Evolutionary conservation across 2,888 invertebrate species (phyloP).

Genomic region (Pandemis heparana): DNA sequence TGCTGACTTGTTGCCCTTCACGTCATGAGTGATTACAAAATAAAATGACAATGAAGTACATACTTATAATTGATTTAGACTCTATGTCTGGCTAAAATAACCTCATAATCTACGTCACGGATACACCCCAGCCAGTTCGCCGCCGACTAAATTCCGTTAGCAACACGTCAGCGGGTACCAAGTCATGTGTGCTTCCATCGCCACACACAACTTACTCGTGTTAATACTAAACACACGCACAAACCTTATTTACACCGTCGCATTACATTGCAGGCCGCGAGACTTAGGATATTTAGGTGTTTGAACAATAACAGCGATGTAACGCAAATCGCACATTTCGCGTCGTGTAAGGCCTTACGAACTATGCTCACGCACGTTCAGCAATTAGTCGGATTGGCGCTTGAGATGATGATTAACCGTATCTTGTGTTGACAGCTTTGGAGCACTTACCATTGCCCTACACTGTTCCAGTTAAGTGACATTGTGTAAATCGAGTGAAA

Average conservation of each 20-base stretch:
- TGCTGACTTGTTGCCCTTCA: no score
- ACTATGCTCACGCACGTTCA: slow-evolving; percentile 12
- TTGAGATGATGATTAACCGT: slow-evolving; percentile 15
- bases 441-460: not conserved
- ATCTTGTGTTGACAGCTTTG: slow-evolving; percentile 37
- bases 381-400: slow-evolving; percentile 29
- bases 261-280: not conserved
- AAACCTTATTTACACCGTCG: not conserved
- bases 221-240: slow-evolving; percentile 45
- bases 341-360: not conserved
- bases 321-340: not conserved
- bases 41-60: no score
- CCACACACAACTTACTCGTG: slow-evolving; percentile 45
- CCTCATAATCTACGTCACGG: slow-evolving; percentile 21
- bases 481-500: slow-evolving; percentile 21
- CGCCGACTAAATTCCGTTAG: slow-evolving; percentile 30
- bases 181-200: slow-evolving; percentile 51
- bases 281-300: not conserved
- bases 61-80: no score
- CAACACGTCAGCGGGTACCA: slow-evolving; percentile 46
- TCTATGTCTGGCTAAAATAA: not conserved
- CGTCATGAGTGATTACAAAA: no score
- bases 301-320: not conserved
- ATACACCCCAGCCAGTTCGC: slow-evolving; percentile 7
- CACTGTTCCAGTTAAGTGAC: slow-evolving; percentile 16